Evolutionary conservation across 2,797 vertebrate genomes (phyloP).

Genomic region (Megalops cyprinoides): DNA sequence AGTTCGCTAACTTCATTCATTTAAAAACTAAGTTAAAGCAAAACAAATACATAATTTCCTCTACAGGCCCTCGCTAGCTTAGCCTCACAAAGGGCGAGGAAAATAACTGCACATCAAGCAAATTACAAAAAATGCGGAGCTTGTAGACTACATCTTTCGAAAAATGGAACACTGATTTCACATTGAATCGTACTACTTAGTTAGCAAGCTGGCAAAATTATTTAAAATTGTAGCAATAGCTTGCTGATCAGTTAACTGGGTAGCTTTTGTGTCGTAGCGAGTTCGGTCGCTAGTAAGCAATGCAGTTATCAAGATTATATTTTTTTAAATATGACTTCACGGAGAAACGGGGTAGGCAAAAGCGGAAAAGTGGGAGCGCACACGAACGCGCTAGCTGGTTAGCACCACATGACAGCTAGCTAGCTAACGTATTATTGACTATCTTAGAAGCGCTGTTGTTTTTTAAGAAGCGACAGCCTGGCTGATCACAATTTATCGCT

Average conservation of each 20-base stretch:
- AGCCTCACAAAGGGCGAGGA: too few relatives aligned
- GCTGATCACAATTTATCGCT: not conserved
- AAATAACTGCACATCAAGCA: constrained; percentile 6
- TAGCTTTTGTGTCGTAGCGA: not conserved
- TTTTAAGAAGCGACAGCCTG: not conserved
- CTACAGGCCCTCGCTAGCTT: too few relatives aligned
- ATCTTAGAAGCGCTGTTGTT: constrained; percentile 43
- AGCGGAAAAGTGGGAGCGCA: not conserved
- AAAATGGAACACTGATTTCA: not conserved
- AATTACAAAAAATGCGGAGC: not conserved
- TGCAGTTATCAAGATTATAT: not conserved
- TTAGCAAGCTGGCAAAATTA: not conserved
- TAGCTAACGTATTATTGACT: too few relatives aligned
- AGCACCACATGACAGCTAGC: constrained; percentile 52
- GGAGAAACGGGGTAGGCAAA: not conserved
- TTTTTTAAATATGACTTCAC: not conserved
- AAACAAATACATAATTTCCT: too few relatives aligned
- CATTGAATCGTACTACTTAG: too few relatives aligned
- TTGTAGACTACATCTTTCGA: too few relatives aligned
- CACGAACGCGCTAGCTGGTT: constrained; percentile 7
- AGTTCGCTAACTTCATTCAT: too few relatives aligned
- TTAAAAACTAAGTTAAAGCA: too few relatives aligned
- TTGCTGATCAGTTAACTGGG: not conserved
- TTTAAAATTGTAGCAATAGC: too few relatives aligned
- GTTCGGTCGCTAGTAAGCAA: not conserved